Percentiles rank a stretch among this genome's conserved stretches.
Evolutionary conservation across 2,113 vertebrate species (phyloP).

Genomic region (Odobenus rosmarus): DNA sequence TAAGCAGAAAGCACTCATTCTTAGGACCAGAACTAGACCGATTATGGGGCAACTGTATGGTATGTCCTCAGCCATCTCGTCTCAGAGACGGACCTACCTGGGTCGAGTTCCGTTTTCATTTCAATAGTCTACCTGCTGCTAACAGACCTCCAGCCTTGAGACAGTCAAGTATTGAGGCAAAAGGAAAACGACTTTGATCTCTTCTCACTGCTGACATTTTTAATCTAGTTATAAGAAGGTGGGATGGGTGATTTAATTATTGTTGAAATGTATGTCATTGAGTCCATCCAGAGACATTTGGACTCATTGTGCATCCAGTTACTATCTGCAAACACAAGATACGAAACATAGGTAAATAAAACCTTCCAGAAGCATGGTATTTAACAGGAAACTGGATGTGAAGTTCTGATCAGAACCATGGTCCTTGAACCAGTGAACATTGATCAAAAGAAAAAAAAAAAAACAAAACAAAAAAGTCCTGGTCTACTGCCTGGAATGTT

Average conservation of each 20-base stretch:
- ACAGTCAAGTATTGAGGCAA: background rate
- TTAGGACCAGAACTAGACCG: background rate
- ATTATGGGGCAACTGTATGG: background rate
- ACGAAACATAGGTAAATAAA: background rate
- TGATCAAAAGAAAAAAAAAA: background rate
- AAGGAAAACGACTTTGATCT: slow-evolving; percentile 19
- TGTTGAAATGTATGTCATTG: background rate
- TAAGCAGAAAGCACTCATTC: background rate
- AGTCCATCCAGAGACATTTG: background rate
- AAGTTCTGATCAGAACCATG: background rate
- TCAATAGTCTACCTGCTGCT: slow-evolving; percentile 54
- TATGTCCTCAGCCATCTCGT: background rate
- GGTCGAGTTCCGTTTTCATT: slow-evolving; percentile 21
- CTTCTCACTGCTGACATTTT: background rate
- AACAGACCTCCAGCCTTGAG: slow-evolving; percentile 9
- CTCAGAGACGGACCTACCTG: background rate
- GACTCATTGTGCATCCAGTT: background rate
- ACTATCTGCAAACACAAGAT: background rate
- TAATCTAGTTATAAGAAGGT: background rate
- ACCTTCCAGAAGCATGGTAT: background rate
- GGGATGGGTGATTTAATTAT: slow-evolving; percentile 30
- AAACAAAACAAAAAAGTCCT: background rate
- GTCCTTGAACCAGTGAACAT: background rate
- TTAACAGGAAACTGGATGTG: background rate
- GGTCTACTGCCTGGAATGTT: background rate